Evolutionary conservation across 2,113 vertebrate genomes (phyloP), one percentile per base, ranked within the genome.

Genomic region (Atrichornis clamosus): DNA sequence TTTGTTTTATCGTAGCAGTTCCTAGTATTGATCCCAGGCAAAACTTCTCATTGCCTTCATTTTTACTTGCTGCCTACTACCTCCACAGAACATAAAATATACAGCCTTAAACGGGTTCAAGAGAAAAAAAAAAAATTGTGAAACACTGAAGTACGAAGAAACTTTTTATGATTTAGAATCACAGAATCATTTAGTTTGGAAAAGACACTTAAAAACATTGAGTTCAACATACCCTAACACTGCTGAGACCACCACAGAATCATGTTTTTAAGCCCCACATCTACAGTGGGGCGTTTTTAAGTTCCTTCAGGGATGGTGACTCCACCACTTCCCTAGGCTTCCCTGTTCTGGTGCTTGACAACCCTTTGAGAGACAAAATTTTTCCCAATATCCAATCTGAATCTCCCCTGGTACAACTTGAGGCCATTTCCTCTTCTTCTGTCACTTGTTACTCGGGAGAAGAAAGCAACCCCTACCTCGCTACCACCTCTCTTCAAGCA

Each of bases 161-260:
- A 53, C 5, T 27, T 58, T 26, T 60, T 27, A 18, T 39, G 14
- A 15, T 44, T 35, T 15, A 14, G 37, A 59, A 20, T 72, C 13
- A 41, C 21, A 20, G 17, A 56, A 42, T 49, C 8, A 42, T 77
- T 56, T 49, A 1, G 6, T 27, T 70, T 63, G n/a, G 30, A 59
- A 46, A 75, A 39, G 3, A n/a, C 7, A 27, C 3, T 23, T 50
- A 89, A 30, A 37, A 52, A 21, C 1, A 8, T 42, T 14, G 0
- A 46, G 13, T 65, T 18, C 18, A 52, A 3, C 19, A 58, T 58
- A 47, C 11, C 21, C 10, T 75, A 30, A 21, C 39, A 14, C 6
- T 60, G 53, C 5, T 15, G 82, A 46, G 20, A n/a, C 24, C 24
- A 35, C 13, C 30, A 72, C 28, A 21, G 62, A 47, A 26, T 6